Conservation (phyloP, 1,140 invertebrate species). For the Ruditapes philippinarum region DNA sequence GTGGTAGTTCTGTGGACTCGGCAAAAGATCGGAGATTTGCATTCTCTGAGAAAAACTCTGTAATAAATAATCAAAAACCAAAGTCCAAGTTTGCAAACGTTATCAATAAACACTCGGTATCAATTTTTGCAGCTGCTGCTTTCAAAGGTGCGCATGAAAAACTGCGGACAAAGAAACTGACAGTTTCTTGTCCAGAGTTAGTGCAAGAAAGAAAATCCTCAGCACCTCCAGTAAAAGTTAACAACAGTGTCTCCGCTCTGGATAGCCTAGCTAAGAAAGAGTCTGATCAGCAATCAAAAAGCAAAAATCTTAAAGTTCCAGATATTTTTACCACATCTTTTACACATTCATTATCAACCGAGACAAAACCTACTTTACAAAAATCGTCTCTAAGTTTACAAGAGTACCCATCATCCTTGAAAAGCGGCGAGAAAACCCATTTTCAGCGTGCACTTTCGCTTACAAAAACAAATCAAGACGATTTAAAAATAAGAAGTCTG, state of each 20-base stretch:
- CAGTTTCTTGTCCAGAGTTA: constrained; percentile 60
- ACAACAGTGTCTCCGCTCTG: constrained; percentile 12
- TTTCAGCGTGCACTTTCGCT: not conserved
- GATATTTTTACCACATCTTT: constrained; percentile 76
- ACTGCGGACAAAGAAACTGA: constrained; percentile 27
- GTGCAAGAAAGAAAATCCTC: not conserved
- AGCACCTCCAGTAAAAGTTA: not conserved
- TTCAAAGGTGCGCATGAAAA: constrained; percentile 45
- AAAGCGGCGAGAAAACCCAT: constrained; percentile 23
- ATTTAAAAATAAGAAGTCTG: constrained; percentile 52
- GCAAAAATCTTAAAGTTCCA: constrained; percentile 51
- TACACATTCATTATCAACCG: constrained; percentile 65
- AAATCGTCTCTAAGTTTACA: constrained; percentile 57
- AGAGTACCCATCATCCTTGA: constrained; percentile 54
- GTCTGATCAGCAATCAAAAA: not conserved
- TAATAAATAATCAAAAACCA: constrained; percentile 38
- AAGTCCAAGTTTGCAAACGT: constrained; percentile 40
- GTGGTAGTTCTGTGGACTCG: not conserved
- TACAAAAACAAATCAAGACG: constrained; percentile 27
- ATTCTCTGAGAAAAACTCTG: constrained; percentile 40
- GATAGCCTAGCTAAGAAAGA: constrained; percentile 11
- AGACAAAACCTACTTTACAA: not conserved
- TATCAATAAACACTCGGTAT: constrained; percentile 49
- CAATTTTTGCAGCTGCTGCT: constrained; percentile 46
- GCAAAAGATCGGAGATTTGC: constrained; percentile 27